These are phyloP conservation scores for Protodeltote pygarga DNA, from an alignment of 2,888 invertebrate species.

Conservation along the genomic window DNA sequence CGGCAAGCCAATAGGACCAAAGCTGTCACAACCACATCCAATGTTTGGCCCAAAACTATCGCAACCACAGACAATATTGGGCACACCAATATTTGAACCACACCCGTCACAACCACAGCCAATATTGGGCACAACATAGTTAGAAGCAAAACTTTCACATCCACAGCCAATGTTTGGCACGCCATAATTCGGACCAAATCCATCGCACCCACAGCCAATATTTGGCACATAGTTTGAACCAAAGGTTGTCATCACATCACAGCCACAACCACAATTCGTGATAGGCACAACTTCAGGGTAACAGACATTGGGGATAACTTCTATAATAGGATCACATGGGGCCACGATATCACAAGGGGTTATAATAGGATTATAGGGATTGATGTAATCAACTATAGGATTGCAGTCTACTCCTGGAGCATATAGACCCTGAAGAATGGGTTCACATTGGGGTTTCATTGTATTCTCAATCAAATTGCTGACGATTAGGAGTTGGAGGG, in stretches of 20 bases:
- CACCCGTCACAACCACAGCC: neutral
- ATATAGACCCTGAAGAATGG: constrained; percentile 7
- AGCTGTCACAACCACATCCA: neutral
- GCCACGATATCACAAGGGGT: constrained; percentile 23
- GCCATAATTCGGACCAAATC: neutral
- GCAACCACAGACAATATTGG: neutral
- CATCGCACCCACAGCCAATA: constrained; percentile 14
- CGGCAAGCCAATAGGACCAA: neutral
- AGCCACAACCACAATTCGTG: neutral
- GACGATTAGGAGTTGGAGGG: constrained; percentile 68
- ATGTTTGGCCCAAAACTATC: neutral
- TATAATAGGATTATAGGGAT: constrained; percentile 9
- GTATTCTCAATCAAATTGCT: constrained; percentile 65
- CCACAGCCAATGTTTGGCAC: constrained; percentile 7
- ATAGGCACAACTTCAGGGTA: constrained; percentile 28
- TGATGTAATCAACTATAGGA: constrained; percentile 22
- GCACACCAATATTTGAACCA: neutral
- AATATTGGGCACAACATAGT: neutral
- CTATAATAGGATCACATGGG: constrained; percentile 24
- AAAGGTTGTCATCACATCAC: neutral
- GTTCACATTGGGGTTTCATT: constrained; percentile 8
- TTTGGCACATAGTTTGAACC: constrained; percentile 6
- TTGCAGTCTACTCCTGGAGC: constrained; percentile 21
- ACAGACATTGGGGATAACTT: constrained; percentile 30
- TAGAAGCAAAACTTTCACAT: constrained; percentile 2